These are phyloP conservation scores for Sturmia bella DNA, from an alignment of 2,888 invertebrate genomes.

Conservation along the genomic window DNA sequence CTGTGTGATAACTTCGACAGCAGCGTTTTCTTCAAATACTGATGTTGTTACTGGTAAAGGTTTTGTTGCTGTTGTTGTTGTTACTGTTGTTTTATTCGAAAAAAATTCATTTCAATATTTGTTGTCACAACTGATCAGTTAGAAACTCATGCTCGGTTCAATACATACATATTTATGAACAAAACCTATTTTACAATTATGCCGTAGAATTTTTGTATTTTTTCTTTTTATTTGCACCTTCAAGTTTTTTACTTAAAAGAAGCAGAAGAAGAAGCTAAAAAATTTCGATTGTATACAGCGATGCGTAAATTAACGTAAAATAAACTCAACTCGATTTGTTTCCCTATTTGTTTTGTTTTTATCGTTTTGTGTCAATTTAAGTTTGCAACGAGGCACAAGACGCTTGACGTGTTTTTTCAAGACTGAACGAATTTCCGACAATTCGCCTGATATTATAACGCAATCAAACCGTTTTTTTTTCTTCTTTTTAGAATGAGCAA, in stretches of 20 bases:
- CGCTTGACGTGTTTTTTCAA: slow-evolving; percentile 35
- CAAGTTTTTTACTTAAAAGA: background rate
- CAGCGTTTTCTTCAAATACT: slow-evolving; percentile 40
- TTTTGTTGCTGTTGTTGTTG: slow-evolving; percentile 4
- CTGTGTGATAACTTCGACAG: slow-evolving; percentile 51
- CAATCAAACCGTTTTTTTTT: slow-evolving; percentile 16
- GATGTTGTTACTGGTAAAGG: slow-evolving; percentile 16
- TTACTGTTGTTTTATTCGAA: slow-evolving; percentile 21
- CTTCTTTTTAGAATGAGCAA: background rate
- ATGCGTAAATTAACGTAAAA: slow-evolving; percentile 55
- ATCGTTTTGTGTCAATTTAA: slow-evolving; percentile 28
- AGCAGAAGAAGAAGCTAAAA: background rate
- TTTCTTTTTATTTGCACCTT: slow-evolving; percentile 51
- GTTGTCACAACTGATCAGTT: background rate
- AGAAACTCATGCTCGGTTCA: background rate
- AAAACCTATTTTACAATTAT: slow-evolving; percentile 41
- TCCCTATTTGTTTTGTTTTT: slow-evolving; percentile 1
- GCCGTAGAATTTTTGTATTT: background rate
- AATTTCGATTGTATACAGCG: slow-evolving; percentile 2
- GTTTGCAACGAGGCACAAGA: slow-evolving; percentile 35
- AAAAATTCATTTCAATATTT: slow-evolving; percentile 37
- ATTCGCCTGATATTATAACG: slow-evolving; percentile 45
- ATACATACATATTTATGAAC: slow-evolving; percentile 18
- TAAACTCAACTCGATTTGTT: slow-evolving; percentile 31
- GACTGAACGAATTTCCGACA: slow-evolving; percentile 46